Evolutionary conservation across 2,888 invertebrate species (phyloP).

Genomic region (Eristalis pertinax): DNA sequence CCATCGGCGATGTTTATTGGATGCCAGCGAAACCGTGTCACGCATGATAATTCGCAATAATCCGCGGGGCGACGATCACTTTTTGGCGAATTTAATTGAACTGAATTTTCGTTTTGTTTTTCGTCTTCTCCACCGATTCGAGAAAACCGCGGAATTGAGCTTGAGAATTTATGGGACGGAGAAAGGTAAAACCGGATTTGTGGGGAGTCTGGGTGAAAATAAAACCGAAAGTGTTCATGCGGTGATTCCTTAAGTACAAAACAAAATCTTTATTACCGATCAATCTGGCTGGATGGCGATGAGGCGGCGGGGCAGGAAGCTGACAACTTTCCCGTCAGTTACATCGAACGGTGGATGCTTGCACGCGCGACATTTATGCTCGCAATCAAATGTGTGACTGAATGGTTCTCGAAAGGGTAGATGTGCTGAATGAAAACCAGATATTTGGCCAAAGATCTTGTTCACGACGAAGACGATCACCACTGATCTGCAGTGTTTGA

Average conservation of each 20-base stretch:
- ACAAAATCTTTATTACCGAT: conserved; percentile 42
- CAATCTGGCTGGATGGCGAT: background rate
- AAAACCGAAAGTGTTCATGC: conserved; percentile 26
- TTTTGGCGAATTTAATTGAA: conserved; percentile 53
- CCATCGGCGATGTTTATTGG: conserved; percentile 7
- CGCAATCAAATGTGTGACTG: background rate
- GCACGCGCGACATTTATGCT: background rate
- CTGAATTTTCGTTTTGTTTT: background rate
- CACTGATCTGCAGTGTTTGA: background rate
- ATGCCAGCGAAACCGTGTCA: conserved; percentile 33
- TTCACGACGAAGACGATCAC: background rate
- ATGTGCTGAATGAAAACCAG: background rate
- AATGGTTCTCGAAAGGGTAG: background rate
- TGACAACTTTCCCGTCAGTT: background rate
- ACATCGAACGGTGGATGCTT: background rate
- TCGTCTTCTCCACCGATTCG: background rate
- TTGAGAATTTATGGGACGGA: conserved; percentile 17
- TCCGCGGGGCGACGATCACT: conserved; percentile 9
- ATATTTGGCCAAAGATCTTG: background rate
- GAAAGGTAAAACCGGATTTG: conserved; percentile 44
- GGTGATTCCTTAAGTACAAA: conserved; percentile 9
- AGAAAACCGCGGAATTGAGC: background rate
- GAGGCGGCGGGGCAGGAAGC: background rate
- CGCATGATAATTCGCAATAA: conserved; percentile 20
- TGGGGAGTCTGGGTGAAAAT: conserved; percentile 30